Evolutionary conservation across 2,888 invertebrate species (phyloP), one percentile per base, ranked within the genome.

Genomic region (Campoletis raptor): DNA sequence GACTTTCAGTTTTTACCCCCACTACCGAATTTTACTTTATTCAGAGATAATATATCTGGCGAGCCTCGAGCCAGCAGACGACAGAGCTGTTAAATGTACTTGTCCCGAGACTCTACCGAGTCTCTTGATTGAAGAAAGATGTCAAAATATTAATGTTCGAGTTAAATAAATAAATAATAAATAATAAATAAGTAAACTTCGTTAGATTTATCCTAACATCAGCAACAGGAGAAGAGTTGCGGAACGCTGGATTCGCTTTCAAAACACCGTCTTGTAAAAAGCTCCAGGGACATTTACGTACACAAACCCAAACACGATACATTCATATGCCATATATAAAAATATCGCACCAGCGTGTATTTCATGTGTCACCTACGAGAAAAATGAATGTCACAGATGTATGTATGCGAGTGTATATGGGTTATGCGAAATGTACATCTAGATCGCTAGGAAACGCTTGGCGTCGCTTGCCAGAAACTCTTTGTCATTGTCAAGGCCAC

Each of bases 401-500:
- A 1, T 42, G 45, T 37, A 2, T 21, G 48, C 8, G 37, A 70
- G 12, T 61, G 42, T 70, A 10, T 42, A 42, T 45, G 54, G 36
- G 69, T 36, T 42, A 36, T 37, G 61, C 61, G 76, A 70, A 82
- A 77, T 69, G 67, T 69, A 76, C 54, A 82, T 76, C 57, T 61
- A 70, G 76, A 76, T 76, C 69, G 48, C 37, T 69, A 61, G 45
- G 52, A 76, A 76, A 76, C 70, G 48, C 70, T 69, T 69, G 69
- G 82, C 76, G 74, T 36, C 37, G 82, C 45, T 83, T 57, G 77
- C 70, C 82, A 83, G 82, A 76, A 70, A 77, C 70, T 77, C 61
- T 77, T 61, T 24, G 70, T 77, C 82, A 83, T 70, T 77, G 77
- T 77, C 70, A 70, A 77, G 82, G 70, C 37, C 61, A 70, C 74